Evolutionary conservation across 2,888 invertebrate genomes (phyloP), one percentile per base, ranked within the genome.

Genomic region (Clunio marinus): DNA sequence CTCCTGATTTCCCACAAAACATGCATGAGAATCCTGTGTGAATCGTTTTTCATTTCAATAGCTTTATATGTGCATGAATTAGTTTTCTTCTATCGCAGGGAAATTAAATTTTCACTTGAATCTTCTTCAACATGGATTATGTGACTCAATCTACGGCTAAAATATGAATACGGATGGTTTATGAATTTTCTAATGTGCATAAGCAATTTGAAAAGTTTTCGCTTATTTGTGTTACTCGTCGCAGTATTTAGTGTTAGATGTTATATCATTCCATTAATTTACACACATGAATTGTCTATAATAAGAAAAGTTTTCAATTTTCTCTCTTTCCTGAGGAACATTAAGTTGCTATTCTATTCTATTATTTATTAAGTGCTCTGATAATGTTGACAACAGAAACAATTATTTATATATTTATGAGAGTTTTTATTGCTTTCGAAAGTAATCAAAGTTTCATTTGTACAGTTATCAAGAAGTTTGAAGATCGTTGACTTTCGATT

Each of bases 251-350:
- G n/a, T n/a, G n/a, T n/a, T n/a, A n/a, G n/a, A n/a, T n/a, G n/a
- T n/a, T n/a, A n/a, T 57, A 27, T 57, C 57, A 25, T 57, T 57
- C 57, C 57, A 22, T 24, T 27, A 22, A 27, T 24, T 27, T 15
- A 15, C 46, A 63, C 46, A 63, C 45, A 63, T 35, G 45, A 45
- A 37, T 20, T 22, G 17, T 63, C 37, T 37, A 63, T 63, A 63
- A 63, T 63, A 63, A 63, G 63, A 63, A 63, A 63, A 63, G 45
- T 63, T 63, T 63, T 28, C 15, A n/a, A 46, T 45, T 63, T 37
- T 63, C 8, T 27, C 27, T 25, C 22, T 35, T 27, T 28, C 20
- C 41, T 63, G 45, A 17, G n/a, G 27, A 25, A 57, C 10, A 55
- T 55, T n/a, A n/a, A n/a, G n/a, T 55, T 55, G 55, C 4, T 32